Base-by-base conservation (phyloP, 2,113 vertebrate species). In the Burhinus oedicnemus region DNA sequence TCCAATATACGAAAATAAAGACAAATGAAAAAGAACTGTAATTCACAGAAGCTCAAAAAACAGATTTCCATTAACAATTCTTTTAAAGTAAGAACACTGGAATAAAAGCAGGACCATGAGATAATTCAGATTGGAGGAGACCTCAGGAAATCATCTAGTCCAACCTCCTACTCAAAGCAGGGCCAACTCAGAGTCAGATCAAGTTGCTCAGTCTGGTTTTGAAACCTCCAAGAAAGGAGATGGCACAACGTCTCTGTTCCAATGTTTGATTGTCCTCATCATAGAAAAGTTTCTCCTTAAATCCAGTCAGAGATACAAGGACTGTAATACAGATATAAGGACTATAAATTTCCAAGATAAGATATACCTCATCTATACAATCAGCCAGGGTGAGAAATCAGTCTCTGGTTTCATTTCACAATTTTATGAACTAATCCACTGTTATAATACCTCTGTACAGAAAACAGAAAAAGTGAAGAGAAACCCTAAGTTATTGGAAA, bases 31-130 rank as follows among this genome's bases (percentile, higher is more conserved):
- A 30, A 1, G 17, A 68, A 8, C 12, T 45, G 14, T 2, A 18
- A 58, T 17, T 29, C 47, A 44, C 5, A 17, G 26, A 36, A 40
- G 6, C 22, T 75, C 38, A 77, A 69, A 65, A 64, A 60, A 2
- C 6, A 62, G 12, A 60, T 54, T 71, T 55, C 10, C 60, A 34
- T 15, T 38, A 11, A 58, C 2, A 65, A 32, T 25, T 30, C 11
- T 64, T 51, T 8, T 32, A 6, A 47, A 62, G 7, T 4, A 29
- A 36, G 47, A 80, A 11, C 11, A 34, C 19, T 8, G 16, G 15
- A 82, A 60, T 5, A 38, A 55, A 64, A 21, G 0, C 23, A 65
- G 27, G n/a, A 38, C 19, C 12, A 10, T 0, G 3, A 30, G 16
- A 8, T 14, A 70, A 49, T 8, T 74, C 11, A 8, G 30, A 12